phyloP scores from a whole-genome alignment of 53 echinoderm and acorn worm species.

The Arbacia lixula region DNA sequence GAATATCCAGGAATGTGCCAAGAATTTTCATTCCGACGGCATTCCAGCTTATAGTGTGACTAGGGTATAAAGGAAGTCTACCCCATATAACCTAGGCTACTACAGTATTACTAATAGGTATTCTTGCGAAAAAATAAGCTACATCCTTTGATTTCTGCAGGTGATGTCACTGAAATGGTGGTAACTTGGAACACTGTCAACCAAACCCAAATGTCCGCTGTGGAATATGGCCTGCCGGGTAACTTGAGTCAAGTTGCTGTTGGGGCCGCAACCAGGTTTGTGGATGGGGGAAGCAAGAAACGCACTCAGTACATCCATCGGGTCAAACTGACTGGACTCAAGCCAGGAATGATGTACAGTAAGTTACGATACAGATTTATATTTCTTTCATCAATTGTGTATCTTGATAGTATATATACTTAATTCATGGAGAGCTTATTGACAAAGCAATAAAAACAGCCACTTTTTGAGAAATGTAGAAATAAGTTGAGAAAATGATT shows the following conservation, averaged over 20 bases:
- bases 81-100: too few relatives aligned
- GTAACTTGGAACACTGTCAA: conserved; percentile 76
- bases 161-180: conserved; percentile 65
- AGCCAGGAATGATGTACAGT: conserved; percentile 60
- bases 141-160: too few relatives aligned
- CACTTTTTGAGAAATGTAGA: background rate
- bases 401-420: background rate
- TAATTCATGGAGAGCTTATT: too few relatives aligned
- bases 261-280: conserved; percentile 68
- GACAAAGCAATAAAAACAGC: background rate
- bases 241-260: conserved; percentile 36
- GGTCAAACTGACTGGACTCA: conserved; percentile 61
- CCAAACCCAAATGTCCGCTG: conserved; percentile 44
- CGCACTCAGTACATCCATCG: conserved; percentile 72
- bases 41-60: too few relatives aligned
- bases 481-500: background rate
- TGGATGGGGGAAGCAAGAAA: conserved; percentile 59
- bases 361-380: too few relatives aligned
- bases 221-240: conserved; percentile 58
- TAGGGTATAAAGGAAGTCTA: too few relatives aligned
- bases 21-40: too few relatives aligned
- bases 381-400: background rate
- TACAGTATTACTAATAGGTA: too few relatives aligned
- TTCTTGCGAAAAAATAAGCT: too few relatives aligned
- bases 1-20: too few relatives aligned